Conservation (phyloP, 1,140 invertebrate genomes). For the Drosophila baimaii region DNA sequence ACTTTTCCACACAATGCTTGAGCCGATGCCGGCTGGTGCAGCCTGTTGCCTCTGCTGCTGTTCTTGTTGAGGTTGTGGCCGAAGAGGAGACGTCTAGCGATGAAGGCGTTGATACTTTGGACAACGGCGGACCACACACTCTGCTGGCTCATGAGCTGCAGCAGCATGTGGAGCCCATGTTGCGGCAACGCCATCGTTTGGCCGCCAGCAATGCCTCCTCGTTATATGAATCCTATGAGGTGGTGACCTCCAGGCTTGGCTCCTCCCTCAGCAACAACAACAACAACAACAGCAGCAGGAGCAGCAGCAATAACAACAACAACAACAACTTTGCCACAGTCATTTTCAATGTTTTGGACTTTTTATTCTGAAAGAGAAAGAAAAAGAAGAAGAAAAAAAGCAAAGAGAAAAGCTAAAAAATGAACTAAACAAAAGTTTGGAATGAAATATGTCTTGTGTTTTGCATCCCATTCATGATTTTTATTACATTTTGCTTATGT, state of each 20-base stretch:
- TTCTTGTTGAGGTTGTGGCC: slow-evolving; percentile 16
- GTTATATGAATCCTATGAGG: slow-evolving; percentile 67
- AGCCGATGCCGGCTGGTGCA: slow-evolving; percentile 25
- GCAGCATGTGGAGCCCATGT: slow-evolving; percentile 63
- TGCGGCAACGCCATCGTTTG: slow-evolving; percentile 67
- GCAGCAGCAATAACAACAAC: slow-evolving; percentile 42
- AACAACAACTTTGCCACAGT: slow-evolving; percentile 77
- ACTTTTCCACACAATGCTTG: slow-evolving; percentile 69
- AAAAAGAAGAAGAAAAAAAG: slow-evolving; percentile 7
- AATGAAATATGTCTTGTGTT: slow-evolving; percentile 58
- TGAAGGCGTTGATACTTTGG: slow-evolving; percentile 49
- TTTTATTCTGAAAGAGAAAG: slow-evolving; percentile 68
- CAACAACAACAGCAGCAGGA: slow-evolving; percentile 37
- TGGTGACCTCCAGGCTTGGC: slow-evolving; percentile 8
- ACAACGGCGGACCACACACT: slow-evolving; percentile 54
- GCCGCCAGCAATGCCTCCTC: slow-evolving; percentile 51
- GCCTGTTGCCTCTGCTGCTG: slow-evolving; percentile 17
- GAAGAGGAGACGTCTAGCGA: slow-evolving; percentile 34
- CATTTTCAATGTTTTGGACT: slow-evolving; percentile 82
- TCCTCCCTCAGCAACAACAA: slow-evolving; percentile 15
- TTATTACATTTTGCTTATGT: slow-evolving; percentile 41
- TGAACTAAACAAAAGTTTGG: slow-evolving; percentile 13
- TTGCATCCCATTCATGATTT: slow-evolving; percentile 47
- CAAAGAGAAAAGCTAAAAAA: not conserved
- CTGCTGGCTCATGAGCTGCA: slow-evolving; percentile 60